Evolutionary conservation across 2,888 invertebrate genomes (phyloP).

Genomic region (Coenonympha arcania): DNA sequence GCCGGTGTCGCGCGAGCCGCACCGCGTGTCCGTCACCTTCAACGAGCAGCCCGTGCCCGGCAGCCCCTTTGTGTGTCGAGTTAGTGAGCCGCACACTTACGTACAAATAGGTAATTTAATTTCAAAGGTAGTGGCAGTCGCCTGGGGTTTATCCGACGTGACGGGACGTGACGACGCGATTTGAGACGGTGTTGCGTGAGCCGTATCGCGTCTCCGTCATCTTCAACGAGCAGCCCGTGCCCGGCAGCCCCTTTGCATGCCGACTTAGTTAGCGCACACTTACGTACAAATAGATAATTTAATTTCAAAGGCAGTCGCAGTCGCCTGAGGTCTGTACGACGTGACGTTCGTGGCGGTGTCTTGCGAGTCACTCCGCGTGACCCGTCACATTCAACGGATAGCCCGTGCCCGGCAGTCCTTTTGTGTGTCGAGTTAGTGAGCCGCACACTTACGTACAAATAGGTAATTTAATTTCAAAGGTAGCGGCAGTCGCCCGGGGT

Average conservation of each 20-base stretch:
- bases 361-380: constrained; percentile 89
- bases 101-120: constrained; percentile 78
- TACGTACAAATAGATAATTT: too few species aligned
- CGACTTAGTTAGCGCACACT: too few species aligned
- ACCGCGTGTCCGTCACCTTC: constrained; percentile 94
- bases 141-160: constrained; percentile 92
- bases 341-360: constrained; percentile 94
- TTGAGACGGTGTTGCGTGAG: constrained; percentile 90
- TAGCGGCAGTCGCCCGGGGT: constrained; percentile 90
- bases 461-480: constrained; percentile 77
- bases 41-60: constrained; percentile 93
- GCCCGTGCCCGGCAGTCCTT: constrained; percentile 91
- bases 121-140: constrained; percentile 91
- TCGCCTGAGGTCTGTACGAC: constrained; percentile 91
- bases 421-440: constrained; percentile 84
- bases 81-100: constrained; percentile 80
- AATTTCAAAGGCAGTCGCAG: constrained; percentile 91
- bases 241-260: too few species aligned
- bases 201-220: constrained; percentile 94
- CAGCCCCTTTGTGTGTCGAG: constrained; percentile 90
- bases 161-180: too few species aligned
- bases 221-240: constrained; percentile 93
- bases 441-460: constrained; percentile 83
- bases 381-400: constrained; percentile 96
- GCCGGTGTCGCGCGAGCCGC: constrained; percentile 90